These are phyloP conservation scores for Rhagonycha lutea DNA, from an alignment of 2,888 invertebrate genomes.

Conservation along the genomic window DNA sequence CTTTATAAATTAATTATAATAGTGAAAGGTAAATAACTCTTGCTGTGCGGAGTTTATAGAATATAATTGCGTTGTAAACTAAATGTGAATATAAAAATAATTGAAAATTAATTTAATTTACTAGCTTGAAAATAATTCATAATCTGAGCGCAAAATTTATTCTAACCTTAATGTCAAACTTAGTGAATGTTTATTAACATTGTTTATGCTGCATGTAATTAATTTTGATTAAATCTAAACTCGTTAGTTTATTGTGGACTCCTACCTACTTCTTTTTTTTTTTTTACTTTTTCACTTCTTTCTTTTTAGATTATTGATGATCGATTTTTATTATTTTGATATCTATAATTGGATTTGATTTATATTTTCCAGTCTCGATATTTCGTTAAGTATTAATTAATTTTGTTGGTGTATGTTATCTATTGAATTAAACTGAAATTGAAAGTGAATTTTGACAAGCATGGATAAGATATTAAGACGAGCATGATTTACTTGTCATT, in stretches of 20 bases:
- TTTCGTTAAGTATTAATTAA: background rate
- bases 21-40: background rate
- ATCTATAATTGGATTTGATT: background rate
- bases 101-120: background rate
- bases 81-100: background rate
- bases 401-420: background rate
- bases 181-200: background rate
- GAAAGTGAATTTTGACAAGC: constrained; percentile 21
- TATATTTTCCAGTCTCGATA: background rate
- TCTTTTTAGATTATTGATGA: background rate
- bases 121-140: background rate
- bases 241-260: background rate
- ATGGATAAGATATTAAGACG: constrained; percentile 17
- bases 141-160: background rate
- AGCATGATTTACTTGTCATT: constrained; percentile 15
- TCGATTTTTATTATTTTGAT: background rate
- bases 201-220: constrained; percentile 7
- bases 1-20: background rate
- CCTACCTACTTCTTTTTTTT: background rate
- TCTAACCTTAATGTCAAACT: background rate
- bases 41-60: background rate
- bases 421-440: background rate
- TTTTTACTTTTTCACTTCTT: background rate
- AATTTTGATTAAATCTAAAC: background rate
- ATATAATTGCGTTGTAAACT: background rate